phyloP scores from a whole-genome alignment of 2,113 vertebrate genomes.

The Odontophorus gujanensis region DNA sequence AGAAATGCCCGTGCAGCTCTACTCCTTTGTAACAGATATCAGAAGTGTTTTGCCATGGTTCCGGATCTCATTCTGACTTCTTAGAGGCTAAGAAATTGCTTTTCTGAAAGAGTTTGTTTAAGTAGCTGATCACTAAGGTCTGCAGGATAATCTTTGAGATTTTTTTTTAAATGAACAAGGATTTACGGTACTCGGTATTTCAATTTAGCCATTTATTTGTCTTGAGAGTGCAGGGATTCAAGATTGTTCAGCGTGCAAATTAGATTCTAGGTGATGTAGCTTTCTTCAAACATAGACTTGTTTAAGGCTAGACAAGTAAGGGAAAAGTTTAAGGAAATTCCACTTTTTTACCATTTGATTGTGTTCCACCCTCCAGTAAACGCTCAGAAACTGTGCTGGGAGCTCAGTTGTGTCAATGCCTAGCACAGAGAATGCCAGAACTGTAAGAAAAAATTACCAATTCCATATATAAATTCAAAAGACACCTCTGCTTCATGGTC shows the following conservation, averaged over 20 bases:
- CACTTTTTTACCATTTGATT: background rate
- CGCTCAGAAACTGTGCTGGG: background rate
- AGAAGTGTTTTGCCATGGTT: background rate
- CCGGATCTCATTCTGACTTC: slow-evolving; percentile 21
- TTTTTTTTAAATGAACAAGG: background rate
- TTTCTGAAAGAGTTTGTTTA: slow-evolving; percentile 9
- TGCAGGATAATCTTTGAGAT: background rate
- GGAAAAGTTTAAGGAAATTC: background rate
- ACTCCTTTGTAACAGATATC: background rate
- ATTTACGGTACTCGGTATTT: slow-evolving; percentile 26
- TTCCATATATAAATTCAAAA: background rate
- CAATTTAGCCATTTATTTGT: slow-evolving; percentile 40
- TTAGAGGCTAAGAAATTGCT: slow-evolving; percentile 36
- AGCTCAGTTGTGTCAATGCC: background rate
- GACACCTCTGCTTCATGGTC: background rate
- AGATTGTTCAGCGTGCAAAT: background rate
- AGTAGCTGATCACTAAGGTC: slow-evolving; percentile 30
- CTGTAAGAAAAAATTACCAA: background rate
- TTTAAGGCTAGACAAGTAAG: background rate
- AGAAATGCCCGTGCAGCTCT: background rate
- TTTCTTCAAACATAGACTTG: background rate
- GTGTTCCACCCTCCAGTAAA: slow-evolving; percentile 4
- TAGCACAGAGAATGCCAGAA: background rate
- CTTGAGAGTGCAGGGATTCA: background rate
- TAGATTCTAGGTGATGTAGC: background rate